These are phyloP conservation scores for Folsomia manolachei DNA, from an alignment of 2,888 invertebrate species.

Conservation along the genomic window DNA sequence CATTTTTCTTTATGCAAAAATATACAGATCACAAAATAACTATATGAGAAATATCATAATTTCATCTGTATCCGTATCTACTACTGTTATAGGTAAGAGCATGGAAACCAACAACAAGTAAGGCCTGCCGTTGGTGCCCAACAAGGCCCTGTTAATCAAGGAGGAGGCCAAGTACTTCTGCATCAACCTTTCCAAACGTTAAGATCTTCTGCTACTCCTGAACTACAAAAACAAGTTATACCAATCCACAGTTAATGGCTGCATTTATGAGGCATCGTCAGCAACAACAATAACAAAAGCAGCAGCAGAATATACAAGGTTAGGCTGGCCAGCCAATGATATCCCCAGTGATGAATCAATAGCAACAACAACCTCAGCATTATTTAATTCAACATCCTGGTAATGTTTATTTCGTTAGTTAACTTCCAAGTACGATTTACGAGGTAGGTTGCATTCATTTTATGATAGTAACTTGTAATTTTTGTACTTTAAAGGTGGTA, in stretches of 20 bases:
- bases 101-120: slow-evolving; percentile 50
- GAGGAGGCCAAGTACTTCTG: slow-evolving; percentile 54
- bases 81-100: slow-evolving; percentile 25
- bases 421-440: not conserved
- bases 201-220: slow-evolving; percentile 81
- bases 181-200: slow-evolving; percentile 86
- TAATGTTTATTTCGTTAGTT: slow-evolving; percentile 12
- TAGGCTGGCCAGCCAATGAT: slow-evolving; percentile 37
- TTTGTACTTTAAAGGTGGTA: not conserved
- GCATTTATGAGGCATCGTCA: slow-evolving; percentile 87
- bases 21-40: too few species aligned
- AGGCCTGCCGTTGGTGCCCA: slow-evolving; percentile 50
- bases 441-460: too few species aligned
- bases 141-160: slow-evolving; percentile 41
- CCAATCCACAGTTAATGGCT: slow-evolving; percentile 93
- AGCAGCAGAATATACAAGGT: slow-evolving; percentile 53
- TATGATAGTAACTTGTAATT: too few species aligned
- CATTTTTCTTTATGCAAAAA: too few species aligned
- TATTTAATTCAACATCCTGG: slow-evolving; percentile 47
- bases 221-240: slow-evolving; percentile 86
- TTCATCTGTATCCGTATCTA: too few species aligned
- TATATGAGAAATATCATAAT: too few species aligned
- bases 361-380: slow-evolving; percentile 50
- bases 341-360: slow-evolving; percentile 31
- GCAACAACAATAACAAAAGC: slow-evolving; percentile 56